Conservation (phyloP, 2,888 invertebrate genomes). For the Encarsia formosa region DNA sequence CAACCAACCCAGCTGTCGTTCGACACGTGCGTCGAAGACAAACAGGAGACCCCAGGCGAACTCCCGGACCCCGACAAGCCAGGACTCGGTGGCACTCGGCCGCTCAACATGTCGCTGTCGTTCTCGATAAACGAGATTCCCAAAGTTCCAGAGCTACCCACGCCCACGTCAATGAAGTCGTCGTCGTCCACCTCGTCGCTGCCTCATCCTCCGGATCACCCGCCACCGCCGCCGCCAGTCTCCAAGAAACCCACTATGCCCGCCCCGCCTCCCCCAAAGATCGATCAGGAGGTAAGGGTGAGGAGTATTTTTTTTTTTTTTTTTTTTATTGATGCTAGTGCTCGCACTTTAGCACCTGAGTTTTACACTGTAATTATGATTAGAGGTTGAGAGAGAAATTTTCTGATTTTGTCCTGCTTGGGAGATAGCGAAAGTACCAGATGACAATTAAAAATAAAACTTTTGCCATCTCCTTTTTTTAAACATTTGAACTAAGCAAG, state of each 20-base stretch:
- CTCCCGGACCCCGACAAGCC: conserved; percentile 70
- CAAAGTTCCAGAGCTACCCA: background rate
- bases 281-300: conserved; percentile 59
- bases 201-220: conserved; percentile 45
- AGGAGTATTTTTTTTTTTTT: too few species aligned
- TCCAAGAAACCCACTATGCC: conserved; percentile 54
- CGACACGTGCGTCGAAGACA: conserved; percentile 57
- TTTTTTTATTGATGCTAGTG: too few species aligned
- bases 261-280: conserved; percentile 59
- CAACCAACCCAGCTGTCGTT: conserved; percentile 57
- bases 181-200: conserved; percentile 39
- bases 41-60: conserved; percentile 74
- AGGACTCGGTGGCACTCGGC: conserved; percentile 76
- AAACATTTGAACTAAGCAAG: too few species aligned
- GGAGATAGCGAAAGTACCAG: too few species aligned
- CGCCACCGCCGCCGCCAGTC: conserved; percentile 53
- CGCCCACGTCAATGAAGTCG: background rate
- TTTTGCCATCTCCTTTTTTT: too few species aligned
- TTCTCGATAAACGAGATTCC: conserved; percentile 31
- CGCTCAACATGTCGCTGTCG: conserved; percentile 68
- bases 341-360: background rate
- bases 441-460: too few species aligned
- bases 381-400: too few species aligned
- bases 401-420: too few species aligned
- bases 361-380: too few species aligned